Conservation (phyloP, 2,113 vertebrate species). For the Salvelinus namaycush region DNA sequence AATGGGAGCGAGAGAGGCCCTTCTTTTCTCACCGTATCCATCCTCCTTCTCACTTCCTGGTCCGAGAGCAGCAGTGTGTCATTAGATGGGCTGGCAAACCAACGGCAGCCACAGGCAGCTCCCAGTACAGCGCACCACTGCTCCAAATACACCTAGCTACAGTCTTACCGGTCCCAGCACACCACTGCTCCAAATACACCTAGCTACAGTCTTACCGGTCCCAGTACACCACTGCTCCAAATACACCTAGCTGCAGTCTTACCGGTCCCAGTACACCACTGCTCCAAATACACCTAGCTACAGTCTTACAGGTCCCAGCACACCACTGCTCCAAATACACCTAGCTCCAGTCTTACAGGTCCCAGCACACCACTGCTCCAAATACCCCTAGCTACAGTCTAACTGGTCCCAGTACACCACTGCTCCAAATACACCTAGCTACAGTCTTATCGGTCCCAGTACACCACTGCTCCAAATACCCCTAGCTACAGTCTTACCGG, state of each 20-base stretch:
- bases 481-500: too few species aligned
- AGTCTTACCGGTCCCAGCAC: neutral
- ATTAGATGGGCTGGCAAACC: conserved; percentile 7
- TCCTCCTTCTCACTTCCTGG: conserved; percentile 8
- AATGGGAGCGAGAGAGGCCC: conserved; percentile 2
- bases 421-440: too few species aligned
- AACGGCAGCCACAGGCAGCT: neutral
- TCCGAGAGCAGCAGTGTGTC: neutral
- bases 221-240: neutral
- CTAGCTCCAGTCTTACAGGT: neutral
- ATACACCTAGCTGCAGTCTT: too few species aligned
- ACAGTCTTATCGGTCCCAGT: too few species aligned
- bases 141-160: neutral
- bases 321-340: neutral
- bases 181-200: neutral
- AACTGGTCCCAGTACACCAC: too few species aligned
- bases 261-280: neutral
- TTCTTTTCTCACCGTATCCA: conserved; percentile 1
- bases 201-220: neutral
- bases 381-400: too few species aligned
- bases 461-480: too few species aligned
- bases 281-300: neutral
- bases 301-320: neutral
- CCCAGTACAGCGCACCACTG: neutral
- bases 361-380: too few species aligned